A percentile compares a stretch with the other conserved stretches of the same genome.
Evolutionary conservation across 2,113 vertebrate species (phyloP).

Genomic region (Sterna hirundo): DNA sequence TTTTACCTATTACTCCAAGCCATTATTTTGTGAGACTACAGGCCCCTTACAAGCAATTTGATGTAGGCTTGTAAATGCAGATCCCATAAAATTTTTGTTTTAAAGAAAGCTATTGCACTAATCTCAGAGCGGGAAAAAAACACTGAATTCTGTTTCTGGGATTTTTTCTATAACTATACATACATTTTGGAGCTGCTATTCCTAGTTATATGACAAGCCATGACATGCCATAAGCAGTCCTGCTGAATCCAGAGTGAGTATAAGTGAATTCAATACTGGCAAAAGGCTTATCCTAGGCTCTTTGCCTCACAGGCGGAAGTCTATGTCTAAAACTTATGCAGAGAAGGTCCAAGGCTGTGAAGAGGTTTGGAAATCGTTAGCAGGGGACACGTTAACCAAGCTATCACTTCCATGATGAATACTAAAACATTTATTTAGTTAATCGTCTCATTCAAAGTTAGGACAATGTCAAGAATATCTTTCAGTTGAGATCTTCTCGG

Average conservation of each 20-base stretch:
- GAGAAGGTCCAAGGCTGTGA: neutral
- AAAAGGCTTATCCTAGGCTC: neutral
- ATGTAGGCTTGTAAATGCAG: neutral
- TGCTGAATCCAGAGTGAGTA: neutral
- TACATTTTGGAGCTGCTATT: neutral
- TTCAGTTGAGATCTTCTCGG: neutral
- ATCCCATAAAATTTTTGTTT: neutral
- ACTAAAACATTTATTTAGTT: neutral
- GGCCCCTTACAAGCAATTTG: neutral
- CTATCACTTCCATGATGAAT: neutral
- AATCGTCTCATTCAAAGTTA: neutral
- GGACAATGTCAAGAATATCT: neutral
- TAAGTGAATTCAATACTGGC: neutral
- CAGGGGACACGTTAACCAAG: neutral
- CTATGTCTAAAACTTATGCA: neutral
- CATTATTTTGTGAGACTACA: neutral
- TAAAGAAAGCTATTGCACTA: neutral
- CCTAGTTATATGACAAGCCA: neutral
- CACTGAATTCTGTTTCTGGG: neutral
- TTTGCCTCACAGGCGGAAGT: neutral
- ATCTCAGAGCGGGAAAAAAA: rapidly evolving
- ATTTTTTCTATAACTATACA: neutral
- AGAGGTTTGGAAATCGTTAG: neutral
- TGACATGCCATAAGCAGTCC: neutral
- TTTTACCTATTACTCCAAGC: neutral